phyloP scores from a whole-genome alignment of 2,797 vertebrate species.

The Cryptoprocta ferox region DNA sequence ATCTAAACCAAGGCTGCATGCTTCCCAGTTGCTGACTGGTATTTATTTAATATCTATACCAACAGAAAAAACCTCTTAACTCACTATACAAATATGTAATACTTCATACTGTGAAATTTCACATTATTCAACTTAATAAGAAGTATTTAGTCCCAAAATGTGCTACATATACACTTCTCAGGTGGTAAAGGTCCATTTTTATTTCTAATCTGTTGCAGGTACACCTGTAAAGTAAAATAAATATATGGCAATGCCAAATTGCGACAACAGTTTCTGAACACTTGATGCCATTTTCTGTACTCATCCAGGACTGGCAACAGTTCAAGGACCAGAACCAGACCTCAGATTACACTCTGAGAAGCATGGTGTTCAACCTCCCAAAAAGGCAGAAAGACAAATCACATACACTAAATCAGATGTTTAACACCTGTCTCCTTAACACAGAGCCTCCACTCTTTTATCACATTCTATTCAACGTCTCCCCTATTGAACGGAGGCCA shows the following conservation, averaged over 20 bases:
- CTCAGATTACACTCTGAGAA: neutral
- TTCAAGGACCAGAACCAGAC: slow-evolving; percentile 4
- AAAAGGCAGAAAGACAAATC: neutral
- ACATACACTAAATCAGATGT: neutral
- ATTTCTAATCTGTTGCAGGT: neutral
- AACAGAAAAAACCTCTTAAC: neutral
- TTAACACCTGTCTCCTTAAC: neutral
- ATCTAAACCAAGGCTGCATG: neutral
- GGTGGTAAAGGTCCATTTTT: neutral
- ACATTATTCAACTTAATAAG: neutral
- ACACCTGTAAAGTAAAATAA: neutral
- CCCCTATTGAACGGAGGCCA: neutral
- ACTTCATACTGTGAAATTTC: neutral
- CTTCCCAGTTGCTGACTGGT: neutral
- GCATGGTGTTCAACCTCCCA: neutral
- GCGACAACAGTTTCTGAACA: neutral
- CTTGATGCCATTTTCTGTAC: slow-evolving; percentile 5
- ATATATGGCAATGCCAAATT: neutral
- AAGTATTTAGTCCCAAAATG: neutral
- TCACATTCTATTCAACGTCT: neutral
- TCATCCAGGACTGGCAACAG: neutral
- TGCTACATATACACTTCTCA: neutral
- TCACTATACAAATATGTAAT: neutral
- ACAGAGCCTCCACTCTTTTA: neutral
- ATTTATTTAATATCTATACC: neutral